Conservation (phyloP, 2,113 vertebrate genomes). For the Prionailurus viverrinus region DNA sequence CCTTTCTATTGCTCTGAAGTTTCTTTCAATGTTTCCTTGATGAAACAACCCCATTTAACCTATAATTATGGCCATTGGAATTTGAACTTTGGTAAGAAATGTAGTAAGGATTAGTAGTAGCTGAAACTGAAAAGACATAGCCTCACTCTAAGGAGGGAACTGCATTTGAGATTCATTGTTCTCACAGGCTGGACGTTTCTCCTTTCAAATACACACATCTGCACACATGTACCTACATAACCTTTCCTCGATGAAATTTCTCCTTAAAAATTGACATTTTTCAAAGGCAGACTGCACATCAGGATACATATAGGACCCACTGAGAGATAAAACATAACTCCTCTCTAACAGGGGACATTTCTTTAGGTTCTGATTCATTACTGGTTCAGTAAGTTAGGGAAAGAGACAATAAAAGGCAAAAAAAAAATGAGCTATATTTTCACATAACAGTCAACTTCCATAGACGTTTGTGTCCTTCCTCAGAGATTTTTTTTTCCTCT, state of each 20-base stretch:
- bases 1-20: background rate
- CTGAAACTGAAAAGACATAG: background rate
- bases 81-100: background rate
- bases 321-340: slow-evolving; percentile 67
- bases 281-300: slow-evolving; percentile 52
- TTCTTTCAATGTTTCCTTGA: background rate
- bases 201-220: background rate
- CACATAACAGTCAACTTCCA: slow-evolving; percentile 80
- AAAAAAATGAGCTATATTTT: slow-evolving; percentile 81
- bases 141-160: background rate
- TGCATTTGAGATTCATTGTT: background rate
- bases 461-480: slow-evolving; percentile 79
- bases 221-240: background rate
- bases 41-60: background rate
- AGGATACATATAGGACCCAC: slow-evolving; percentile 60
- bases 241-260: background rate
- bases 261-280: slow-evolving; percentile 43
- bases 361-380: slow-evolving; percentile 81
- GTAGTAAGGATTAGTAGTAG: background rate
- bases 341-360: slow-evolving; percentile 78
- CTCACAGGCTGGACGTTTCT: background rate
- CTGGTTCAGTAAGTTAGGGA: slow-evolving; percentile 69
- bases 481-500: slow-evolving; percentile 66
- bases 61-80: background rate
- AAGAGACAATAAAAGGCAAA: slow-evolving; percentile 74